Percentiles rank a stretch among this genome's conserved stretches.
Evolutionary conservation across 2,888 invertebrate species (phyloP).

Genomic region (Drosophila aldrichi): DNA sequence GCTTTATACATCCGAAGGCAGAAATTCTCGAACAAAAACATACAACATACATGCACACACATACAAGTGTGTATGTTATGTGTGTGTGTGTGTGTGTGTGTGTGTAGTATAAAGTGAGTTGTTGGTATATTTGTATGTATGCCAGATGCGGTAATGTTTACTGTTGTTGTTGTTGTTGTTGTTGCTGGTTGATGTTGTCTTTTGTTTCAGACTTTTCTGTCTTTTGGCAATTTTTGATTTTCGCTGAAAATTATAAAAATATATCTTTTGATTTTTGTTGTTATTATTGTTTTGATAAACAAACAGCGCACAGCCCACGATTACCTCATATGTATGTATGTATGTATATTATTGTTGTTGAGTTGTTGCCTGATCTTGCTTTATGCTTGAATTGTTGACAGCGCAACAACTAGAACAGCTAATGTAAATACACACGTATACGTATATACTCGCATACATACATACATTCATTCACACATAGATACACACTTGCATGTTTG

Average conservation of each 20-base stretch:
- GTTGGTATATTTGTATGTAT: slow-evolving; percentile 14
- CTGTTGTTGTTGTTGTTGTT: slow-evolving; percentile 23
- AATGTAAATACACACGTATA: slow-evolving; percentile 7
- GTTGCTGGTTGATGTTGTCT: slow-evolving; percentile 22
- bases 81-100: not conserved
- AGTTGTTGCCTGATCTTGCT: slow-evolving; percentile 28
- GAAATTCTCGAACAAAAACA: slow-evolving; percentile 43
- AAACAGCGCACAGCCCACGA: slow-evolving; percentile 49
- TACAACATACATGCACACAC: not conserved
- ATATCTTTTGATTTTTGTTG: slow-evolving; percentile 21
- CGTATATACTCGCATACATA: not conserved
- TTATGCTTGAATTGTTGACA: slow-evolving; percentile 46
- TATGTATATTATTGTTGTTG: slow-evolving; percentile 5
- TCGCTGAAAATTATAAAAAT: slow-evolving; percentile 28
- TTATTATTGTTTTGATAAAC: slow-evolving; percentile 52
- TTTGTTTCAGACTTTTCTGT: slow-evolving; percentile 31
- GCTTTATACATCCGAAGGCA: slow-evolving; percentile 46
- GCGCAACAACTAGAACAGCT: slow-evolving; percentile 32
- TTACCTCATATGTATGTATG: slow-evolving; percentile 54
- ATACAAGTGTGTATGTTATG: not conserved
- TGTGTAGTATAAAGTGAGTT: slow-evolving; percentile 11
- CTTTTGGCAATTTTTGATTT: slow-evolving; percentile 47
- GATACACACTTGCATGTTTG: not conserved
- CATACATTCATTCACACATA: not conserved
- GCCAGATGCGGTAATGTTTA: slow-evolving; percentile 69